Evolutionary conservation across 2,888 invertebrate species (phyloP).

Genomic region (Erannis defoliaria): DNA sequence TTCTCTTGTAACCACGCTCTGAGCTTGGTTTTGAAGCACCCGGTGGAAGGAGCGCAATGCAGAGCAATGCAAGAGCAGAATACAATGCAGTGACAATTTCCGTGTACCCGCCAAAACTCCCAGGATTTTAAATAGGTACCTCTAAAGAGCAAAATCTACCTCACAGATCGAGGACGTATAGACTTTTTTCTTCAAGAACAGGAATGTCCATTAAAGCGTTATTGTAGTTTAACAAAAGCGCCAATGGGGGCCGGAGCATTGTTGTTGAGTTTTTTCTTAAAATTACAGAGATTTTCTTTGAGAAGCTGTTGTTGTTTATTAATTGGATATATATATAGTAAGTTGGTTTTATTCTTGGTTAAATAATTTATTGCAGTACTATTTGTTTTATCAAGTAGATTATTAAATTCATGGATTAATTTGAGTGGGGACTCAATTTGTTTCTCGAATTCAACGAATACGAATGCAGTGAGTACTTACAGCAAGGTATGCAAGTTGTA

Average conservation of each 20-base stretch:
- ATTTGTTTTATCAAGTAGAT: too few species aligned
- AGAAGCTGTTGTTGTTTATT: constrained; percentile 15
- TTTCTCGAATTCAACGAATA: too few species aligned
- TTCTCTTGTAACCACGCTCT: too few species aligned
- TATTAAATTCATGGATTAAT: too few species aligned
- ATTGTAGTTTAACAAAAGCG: constrained; percentile 33
- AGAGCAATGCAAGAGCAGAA: too few species aligned
- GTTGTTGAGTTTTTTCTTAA: constrained; percentile 17
- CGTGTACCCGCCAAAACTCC: too few species aligned
- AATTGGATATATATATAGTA: constrained; percentile 24
- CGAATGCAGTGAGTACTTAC: too few species aligned
- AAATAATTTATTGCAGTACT: neutral
- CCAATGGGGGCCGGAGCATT: constrained; percentile 25
- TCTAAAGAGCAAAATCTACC: constrained; percentile 17
- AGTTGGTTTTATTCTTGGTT: neutral
- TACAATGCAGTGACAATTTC: too few species aligned
- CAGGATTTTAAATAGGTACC: neutral
- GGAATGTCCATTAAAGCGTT: constrained; percentile 28
- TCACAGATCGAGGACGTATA: neutral
- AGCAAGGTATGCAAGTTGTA: too few species aligned
- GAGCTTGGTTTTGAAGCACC: too few species aligned
- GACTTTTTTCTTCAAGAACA: constrained; percentile 24
- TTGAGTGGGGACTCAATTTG: too few species aligned
- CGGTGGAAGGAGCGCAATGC: too few species aligned
- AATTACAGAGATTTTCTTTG: constrained; percentile 32